A percentile compares a stretch with the other conserved stretches of the same genome.
Evolutionary conservation across 1,140 invertebrate genomes (phyloP).

Genomic region (Nilaparvata lugens): DNA sequence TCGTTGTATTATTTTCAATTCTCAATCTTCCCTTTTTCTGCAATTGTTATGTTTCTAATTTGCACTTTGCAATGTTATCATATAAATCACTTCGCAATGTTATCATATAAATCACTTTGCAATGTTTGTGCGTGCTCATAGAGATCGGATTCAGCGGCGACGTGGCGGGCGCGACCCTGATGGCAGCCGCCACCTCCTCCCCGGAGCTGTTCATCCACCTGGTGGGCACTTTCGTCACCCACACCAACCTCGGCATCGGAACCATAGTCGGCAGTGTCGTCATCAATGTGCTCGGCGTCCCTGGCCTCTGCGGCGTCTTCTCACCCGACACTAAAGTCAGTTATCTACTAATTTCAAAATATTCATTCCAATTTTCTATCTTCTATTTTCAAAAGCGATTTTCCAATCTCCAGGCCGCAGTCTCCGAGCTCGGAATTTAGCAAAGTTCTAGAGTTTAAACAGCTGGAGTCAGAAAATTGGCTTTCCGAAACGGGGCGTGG

Average conservation of each 20-base stretch:
- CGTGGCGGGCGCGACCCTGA: conserved; percentile 46
- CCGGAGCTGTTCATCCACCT: conserved; percentile 48
- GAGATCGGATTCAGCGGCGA: conserved; percentile 22
- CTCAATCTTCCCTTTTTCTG: not conserved
- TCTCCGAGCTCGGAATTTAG: too few relatives aligned
- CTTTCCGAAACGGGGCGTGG: too few relatives aligned
- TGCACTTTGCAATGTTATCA: not conserved
- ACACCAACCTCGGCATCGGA: conserved; percentile 50
- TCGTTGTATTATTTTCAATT: not conserved
- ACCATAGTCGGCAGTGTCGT: conserved; percentile 60
- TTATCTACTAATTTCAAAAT: too few relatives aligned
- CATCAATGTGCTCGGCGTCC: conserved; percentile 59
- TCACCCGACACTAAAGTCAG: conserved; percentile 24
- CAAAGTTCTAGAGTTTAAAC: too few relatives aligned
- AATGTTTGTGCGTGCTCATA: too few relatives aligned
- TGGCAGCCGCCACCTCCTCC: conserved; percentile 54
- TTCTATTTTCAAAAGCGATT: too few relatives aligned
- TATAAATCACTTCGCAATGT: not conserved
- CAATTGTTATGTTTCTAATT: not conserved
- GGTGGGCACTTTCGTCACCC: conserved; percentile 46
- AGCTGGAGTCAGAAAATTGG: too few relatives aligned
- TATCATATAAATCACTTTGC: not conserved
- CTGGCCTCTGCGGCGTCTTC: conserved; percentile 51
- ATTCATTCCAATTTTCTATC: too few relatives aligned
- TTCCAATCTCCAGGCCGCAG: too few relatives aligned